Evolutionary conservation across 2,797 vertebrate genomes (phyloP), one percentile per base, ranked within the genome.

Genomic region (Pseudotriccus pelzelni): DNA sequence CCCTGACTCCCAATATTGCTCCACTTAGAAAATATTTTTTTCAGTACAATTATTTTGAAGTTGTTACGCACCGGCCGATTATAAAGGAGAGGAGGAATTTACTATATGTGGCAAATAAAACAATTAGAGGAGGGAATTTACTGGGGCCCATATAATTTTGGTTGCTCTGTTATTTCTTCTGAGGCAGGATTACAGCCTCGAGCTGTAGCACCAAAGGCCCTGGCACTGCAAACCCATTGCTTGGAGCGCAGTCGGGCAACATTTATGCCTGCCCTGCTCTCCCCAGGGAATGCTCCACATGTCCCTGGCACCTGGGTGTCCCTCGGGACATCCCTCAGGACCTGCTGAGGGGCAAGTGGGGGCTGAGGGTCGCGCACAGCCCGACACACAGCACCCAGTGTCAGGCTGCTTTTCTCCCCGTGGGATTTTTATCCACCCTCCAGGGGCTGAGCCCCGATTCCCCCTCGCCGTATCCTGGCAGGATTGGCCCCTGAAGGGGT

Each of bases 211-310:
- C 87, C 66, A 10, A 56, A 36, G 47, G 46, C 41, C 15, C 34
- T 3, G 63, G 15, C 1, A 14, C 19, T 14, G 68, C 41, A 62
- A 82, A 69, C 7, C 52, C 70, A 14, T 41, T 0, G 43, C 86
- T 23, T 2, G 23, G 11, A 53, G 75, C 5, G 0, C 3, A 2
- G 43, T 7, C 0, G 1, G 60, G 22, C 16, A 36, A 5, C 52
- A 20, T 41, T 12, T 14, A 7, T 20, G 55, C 62, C 69, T 2
- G 12, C 52, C n/a, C 68, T 10, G n/a, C 70, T 53, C 22, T 39
- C 41, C 28, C 27, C 6, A 4, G 55, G 47, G 34, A 34, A 68
- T 2, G 17, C 20, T 73, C n/a, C 20, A 12, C 52, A 9, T 21
- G 11, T 8, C 52, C 59, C 47, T 2, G 0, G 46, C 28, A 76